Conservation (phyloP, 1,140 invertebrate species). For the Hypsibius dujardini region DNA sequence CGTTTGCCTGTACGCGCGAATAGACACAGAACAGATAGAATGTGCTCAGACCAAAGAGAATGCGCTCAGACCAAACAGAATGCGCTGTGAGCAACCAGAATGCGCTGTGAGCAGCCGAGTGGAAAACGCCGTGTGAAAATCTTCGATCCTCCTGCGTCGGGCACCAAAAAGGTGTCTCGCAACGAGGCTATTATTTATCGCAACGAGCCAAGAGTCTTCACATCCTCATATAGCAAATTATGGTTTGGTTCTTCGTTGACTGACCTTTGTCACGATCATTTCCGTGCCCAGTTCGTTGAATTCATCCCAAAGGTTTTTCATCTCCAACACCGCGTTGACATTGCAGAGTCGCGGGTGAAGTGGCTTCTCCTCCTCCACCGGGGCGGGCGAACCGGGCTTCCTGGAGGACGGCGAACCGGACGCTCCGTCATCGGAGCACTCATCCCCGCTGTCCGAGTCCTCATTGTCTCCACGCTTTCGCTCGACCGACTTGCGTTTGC, state of each 20-base stretch:
- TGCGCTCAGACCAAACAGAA: too few relatives aligned
- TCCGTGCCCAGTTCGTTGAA: constrained; percentile 76
- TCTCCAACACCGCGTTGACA: constrained; percentile 53
- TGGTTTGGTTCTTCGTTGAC: neutral
- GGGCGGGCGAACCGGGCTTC: neutral
- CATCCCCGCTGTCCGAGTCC: neutral
- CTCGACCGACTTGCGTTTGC: neutral
- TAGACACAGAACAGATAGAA: too few relatives aligned
- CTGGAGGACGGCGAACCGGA: neutral
- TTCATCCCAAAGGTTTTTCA: constrained; percentile 67
- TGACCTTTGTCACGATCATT: constrained; percentile 85
- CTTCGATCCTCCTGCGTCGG: too few relatives aligned
- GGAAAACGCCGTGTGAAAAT: too few relatives aligned
- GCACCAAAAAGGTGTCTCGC: too few relatives aligned
- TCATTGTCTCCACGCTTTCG: neutral
- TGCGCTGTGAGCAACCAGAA: too few relatives aligned
- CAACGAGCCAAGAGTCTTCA: too few relatives aligned
- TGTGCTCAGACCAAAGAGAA: too few relatives aligned
- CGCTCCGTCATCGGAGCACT: neutral
- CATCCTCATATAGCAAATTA: too few relatives aligned
- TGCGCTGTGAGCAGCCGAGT: too few relatives aligned
- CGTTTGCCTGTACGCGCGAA: too few relatives aligned
- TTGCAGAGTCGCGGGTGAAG: constrained; percentile 47
- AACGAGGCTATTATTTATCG: too few relatives aligned
- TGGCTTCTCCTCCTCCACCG: constrained; percentile 27